A percentile compares a stretch with the other conserved stretches of the same genome.
Evolutionary conservation across 2,797 vertebrate genomes (phyloP).

Genomic region (Pogoniulus pusillus): DNA sequence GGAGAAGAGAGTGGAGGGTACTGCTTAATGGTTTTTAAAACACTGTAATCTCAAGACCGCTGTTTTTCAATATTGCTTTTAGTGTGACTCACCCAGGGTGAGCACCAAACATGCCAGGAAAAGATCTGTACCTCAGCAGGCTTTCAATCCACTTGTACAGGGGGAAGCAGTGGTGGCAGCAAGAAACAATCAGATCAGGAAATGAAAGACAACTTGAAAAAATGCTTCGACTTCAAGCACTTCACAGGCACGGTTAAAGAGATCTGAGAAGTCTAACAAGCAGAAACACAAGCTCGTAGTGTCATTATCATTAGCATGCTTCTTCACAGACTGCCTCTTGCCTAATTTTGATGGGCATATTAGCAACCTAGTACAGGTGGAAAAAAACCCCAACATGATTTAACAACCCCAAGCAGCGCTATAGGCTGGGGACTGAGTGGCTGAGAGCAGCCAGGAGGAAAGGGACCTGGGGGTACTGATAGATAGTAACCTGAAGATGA

Average conservation of each 20-base stretch:
- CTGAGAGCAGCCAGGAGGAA: too few relatives aligned
- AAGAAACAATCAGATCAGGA: conserved; percentile 34
- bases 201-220: not conserved
- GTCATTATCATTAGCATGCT: not conserved
- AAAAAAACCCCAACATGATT: not conserved
- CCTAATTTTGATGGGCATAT: not conserved
- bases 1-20: not conserved
- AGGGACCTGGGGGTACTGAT: too few relatives aligned
- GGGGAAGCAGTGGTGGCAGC: not conserved
- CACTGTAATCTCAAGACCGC: not conserved
- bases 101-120: not conserved
- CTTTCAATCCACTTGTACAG: not conserved
- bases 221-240: not conserved
- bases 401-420: too few relatives aligned
- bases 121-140: not conserved
- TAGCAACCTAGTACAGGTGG: not conserved
- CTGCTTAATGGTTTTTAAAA: not conserved
- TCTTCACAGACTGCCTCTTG: not conserved
- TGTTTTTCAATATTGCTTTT: not conserved
- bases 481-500: too few relatives aligned
- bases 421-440: too few relatives aligned
- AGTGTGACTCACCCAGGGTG: not conserved
- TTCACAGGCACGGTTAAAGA: not conserved
- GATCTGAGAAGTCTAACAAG: not conserved
- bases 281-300: not conserved